These are phyloP conservation scores for Coptotermes formosanus DNA, from an alignment of 1,140 invertebrate species.

Conservation along the genomic window DNA sequence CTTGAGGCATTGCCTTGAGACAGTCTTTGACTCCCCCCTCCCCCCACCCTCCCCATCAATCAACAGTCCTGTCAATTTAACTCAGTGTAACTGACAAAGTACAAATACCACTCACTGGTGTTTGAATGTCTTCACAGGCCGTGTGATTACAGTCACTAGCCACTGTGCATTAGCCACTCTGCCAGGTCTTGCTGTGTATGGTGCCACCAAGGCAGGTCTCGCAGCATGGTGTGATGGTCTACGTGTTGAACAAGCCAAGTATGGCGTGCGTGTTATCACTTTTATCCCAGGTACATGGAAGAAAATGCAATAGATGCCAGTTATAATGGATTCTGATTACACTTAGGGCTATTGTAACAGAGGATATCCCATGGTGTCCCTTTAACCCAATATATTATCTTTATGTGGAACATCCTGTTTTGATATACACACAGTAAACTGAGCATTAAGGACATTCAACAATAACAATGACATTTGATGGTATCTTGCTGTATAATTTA, in stretches of 20 bases:
- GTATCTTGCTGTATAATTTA: too few species aligned
- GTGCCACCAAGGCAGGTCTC: conserved; percentile 76
- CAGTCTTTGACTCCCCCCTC: too few species aligned
- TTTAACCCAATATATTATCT: background rate
- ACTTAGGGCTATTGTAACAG: background rate
- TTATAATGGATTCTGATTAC: too few species aligned
- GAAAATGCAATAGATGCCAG: background rate
- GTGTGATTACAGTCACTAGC: conserved; percentile 78
- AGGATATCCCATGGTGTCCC: background rate
- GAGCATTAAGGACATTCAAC: too few species aligned
- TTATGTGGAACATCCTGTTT: too few species aligned
- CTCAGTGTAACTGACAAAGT: too few species aligned
- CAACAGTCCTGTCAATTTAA: too few species aligned
- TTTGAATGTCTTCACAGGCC: conserved; percentile 41
- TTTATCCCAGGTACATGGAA: conserved; percentile 68
- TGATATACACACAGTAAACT: too few species aligned
- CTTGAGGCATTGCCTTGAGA: too few species aligned
- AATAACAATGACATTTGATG: too few species aligned
- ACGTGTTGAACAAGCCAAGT: conserved; percentile 71
- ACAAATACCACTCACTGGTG: too few species aligned
- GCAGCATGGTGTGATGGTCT: conserved; percentile 68
- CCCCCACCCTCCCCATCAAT: too few species aligned
- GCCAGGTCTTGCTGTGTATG: conserved; percentile 72
- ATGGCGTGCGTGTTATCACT: conserved; percentile 68
- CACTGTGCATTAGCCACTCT: conserved; percentile 72